These are phyloP conservation scores for Andrena bucephala DNA, from an alignment of 2,888 invertebrate species.

Conservation along the genomic window DNA sequence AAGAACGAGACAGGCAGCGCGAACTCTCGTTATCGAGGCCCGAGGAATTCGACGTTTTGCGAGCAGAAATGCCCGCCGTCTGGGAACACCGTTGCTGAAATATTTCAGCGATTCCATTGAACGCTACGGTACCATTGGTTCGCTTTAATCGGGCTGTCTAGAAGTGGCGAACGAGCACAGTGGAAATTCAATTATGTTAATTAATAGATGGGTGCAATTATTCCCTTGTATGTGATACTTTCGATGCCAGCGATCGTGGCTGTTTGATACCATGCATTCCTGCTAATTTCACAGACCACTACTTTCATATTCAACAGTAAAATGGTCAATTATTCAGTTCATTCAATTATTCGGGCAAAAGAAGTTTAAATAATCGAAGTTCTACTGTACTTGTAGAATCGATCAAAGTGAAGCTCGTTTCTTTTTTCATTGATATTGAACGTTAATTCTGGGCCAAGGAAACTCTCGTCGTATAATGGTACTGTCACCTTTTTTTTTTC, in stretches of 20 bases:
- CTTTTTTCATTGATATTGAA: background rate
- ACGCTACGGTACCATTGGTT: constrained; percentile 5
- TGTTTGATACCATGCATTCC: too few relatives aligned
- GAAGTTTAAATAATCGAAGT: background rate
- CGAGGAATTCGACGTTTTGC: constrained; percentile 1
- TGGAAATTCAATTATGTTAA: too few relatives aligned
- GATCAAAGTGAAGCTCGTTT: background rate
- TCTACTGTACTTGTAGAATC: background rate
- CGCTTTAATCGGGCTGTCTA: background rate
- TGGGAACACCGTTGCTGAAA: constrained; percentile 20
- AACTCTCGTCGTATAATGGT: background rate
- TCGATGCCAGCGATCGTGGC: too few relatives aligned
- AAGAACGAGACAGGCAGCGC: constrained; percentile 31
- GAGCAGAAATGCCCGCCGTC: constrained; percentile 1
- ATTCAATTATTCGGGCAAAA: background rate
- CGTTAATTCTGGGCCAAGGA: constrained; percentile 1
- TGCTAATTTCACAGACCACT: too few relatives aligned
- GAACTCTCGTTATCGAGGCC: constrained; percentile 12
- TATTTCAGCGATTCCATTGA: background rate
- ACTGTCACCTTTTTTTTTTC: background rate
- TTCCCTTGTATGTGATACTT: too few relatives aligned
- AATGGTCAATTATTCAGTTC: too few relatives aligned
- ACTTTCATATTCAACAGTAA: too few relatives aligned
- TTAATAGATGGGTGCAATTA: too few relatives aligned
- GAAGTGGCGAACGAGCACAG: background rate